phyloP scores from a whole-genome alignment of 2,797 vertebrate species.

The Artibeus lituratus region DNA sequence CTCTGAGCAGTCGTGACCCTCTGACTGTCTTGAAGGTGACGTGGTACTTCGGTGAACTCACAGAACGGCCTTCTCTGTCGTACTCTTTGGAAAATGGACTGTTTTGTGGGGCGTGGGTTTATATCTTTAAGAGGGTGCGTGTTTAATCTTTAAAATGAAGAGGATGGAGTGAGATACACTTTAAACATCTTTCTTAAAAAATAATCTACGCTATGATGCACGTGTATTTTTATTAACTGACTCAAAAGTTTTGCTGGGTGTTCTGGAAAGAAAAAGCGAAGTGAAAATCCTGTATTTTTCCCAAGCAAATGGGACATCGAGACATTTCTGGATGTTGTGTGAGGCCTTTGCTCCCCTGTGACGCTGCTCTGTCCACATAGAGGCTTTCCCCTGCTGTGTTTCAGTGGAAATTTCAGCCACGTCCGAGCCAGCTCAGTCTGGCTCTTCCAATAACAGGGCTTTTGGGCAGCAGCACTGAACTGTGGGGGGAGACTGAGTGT shows the following conservation, averaged over 20 bases:
- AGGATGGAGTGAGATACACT: not conserved
- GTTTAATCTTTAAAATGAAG: not conserved
- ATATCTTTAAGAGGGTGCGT: not conserved
- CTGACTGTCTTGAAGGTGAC: not conserved
- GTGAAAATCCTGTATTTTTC: not conserved
- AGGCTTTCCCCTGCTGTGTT: not conserved
- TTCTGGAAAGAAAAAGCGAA: not conserved
- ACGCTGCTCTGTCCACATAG: not conserved
- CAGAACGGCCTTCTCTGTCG: not conserved
- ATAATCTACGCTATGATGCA: not conserved
- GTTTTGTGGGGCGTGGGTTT: not conserved
- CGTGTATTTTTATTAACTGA: not conserved
- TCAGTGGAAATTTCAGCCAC: not conserved
- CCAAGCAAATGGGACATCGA: not conserved
- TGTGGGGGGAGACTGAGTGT: conserved; percentile 69
- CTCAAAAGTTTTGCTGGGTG: not conserved
- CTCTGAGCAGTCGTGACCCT: not conserved
- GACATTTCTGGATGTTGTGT: not conserved
- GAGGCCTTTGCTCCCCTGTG: not conserved
- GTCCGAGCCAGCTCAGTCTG: conserved; percentile 19
- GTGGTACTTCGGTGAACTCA: not conserved
- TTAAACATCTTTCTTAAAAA: not conserved
- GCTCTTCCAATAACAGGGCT: conserved; percentile 66
- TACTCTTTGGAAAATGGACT: not conserved
- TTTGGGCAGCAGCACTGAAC: conserved; percentile 58